Base-by-base conservation (phyloP, 2,113 vertebrate genomes). In the Poecilia latipinna region DNA sequence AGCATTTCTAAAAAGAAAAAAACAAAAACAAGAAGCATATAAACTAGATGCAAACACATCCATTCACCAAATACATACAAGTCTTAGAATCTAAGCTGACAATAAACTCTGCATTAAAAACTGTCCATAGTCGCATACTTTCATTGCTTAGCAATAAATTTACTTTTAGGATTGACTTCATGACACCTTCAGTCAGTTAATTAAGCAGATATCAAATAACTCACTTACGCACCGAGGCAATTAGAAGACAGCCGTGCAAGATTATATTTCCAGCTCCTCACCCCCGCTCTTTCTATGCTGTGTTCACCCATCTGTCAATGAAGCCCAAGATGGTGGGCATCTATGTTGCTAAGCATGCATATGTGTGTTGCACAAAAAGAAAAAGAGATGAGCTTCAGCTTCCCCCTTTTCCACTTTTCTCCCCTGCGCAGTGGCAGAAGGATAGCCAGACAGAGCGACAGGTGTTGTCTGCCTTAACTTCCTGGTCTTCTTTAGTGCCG, bases 251-350 rank as follows among this genome's bases (percentile, higher is more conserved):
- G 60, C 24, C 31, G 37, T 15, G n/a, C 70, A 19, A 68, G 13
- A 67, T 66, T 44, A 66, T 74, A 31, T 69, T 80, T 79, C 31
- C 68, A 33, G 51, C 2, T 70, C 11, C 15, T 65, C 51, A 39
- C 32, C 35, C 32, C 48, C 37, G 62, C 42, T 77, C 32, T 51
- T 67, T 70, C 32, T 33, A 29, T 74, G 51, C 26, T 68, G 28
- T 39, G 33, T 67, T 35, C 11, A 33, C 61, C 85, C 78, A 84
- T 84, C 77, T 86, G 83, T 83, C 76, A 72, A 7, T n/a, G 12
- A 33, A 68, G 31, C n/a, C 61, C 37, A 29, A 72, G 39, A 68
- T 4, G 7, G 63, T 82, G 60, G 48, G 74, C 60, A 44, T 68
- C 17, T 70, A 48, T 74, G 28, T 77, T 19, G 33, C 37, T 61